These are phyloP conservation scores for Latrodectus hesperus DNA, from an alignment of 2,888 invertebrate species.

Conservation along the genomic window DNA sequence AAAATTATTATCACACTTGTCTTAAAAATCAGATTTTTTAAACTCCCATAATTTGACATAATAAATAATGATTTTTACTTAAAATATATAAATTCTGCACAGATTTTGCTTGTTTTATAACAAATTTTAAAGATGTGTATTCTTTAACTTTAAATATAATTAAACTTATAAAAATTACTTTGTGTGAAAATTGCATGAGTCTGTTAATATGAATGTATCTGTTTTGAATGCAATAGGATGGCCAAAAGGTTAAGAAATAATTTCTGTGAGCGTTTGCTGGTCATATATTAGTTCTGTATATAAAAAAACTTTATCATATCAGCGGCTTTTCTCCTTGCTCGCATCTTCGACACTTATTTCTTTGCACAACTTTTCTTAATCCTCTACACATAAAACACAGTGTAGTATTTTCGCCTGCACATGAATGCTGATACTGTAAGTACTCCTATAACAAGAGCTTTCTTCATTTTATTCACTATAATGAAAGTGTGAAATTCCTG, in stretches of 20 bases:
- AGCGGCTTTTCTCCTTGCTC: constrained; percentile 61
- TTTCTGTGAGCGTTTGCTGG: constrained; percentile 43
- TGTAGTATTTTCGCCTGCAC: constrained; percentile 16
- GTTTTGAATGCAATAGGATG: too few relatives aligned
- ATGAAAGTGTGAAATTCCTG: constrained; percentile 22
- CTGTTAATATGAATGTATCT: too few relatives aligned
- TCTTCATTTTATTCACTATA: neutral
- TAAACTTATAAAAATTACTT: too few relatives aligned
- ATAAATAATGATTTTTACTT: too few relatives aligned
- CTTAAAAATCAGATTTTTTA: too few relatives aligned
- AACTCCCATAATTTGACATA: too few relatives aligned
- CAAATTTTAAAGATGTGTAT: too few relatives aligned
- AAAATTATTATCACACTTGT: too few relatives aligned
- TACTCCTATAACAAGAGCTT: neutral
- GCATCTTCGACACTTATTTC: constrained; percentile 46
- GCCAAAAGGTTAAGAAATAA: neutral
- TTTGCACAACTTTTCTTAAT: constrained; percentile 44
- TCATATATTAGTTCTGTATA: constrained; percentile 20
- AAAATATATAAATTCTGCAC: too few relatives aligned
- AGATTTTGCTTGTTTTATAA: too few relatives aligned
- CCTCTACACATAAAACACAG: constrained; percentile 4
- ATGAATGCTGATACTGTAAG: neutral
- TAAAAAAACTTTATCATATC: constrained; percentile 27
- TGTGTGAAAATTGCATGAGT: too few relatives aligned
- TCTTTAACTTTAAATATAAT: too few relatives aligned